phyloP scores from a whole-genome alignment of 2,888 invertebrate genomes.

The Cheilosia soror region DNA sequence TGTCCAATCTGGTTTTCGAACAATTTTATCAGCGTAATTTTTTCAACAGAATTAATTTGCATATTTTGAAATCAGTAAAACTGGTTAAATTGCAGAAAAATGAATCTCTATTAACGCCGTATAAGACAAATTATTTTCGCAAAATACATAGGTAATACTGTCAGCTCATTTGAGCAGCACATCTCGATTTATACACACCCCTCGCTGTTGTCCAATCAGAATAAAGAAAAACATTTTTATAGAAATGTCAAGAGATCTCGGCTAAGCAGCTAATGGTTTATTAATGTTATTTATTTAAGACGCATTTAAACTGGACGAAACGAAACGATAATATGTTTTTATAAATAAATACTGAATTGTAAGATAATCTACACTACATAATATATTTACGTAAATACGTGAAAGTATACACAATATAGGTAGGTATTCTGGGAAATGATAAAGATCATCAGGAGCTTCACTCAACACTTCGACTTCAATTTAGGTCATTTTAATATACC shows the following conservation, averaged over 20 bases:
- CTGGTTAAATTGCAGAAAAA: neutral
- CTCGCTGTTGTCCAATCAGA: slow-evolving; percentile 22
- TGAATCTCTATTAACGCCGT: neutral
- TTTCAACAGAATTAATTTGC: slow-evolving; percentile 9
- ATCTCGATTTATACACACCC: slow-evolving; percentile 27
- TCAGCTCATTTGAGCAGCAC: too few species aligned
- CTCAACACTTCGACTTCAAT: too few species aligned
- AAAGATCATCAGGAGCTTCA: too few species aligned
- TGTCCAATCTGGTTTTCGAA: slow-evolving; percentile 36
- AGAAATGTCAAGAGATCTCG: neutral
- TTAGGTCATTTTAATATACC: too few species aligned
- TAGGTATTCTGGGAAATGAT: too few species aligned
- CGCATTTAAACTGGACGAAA: slow-evolving; percentile 32
- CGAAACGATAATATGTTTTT: neutral
- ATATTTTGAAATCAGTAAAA: neutral
- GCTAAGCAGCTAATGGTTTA: neutral
- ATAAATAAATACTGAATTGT: neutral
- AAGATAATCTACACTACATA: too few species aligned
- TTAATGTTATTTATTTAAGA: slow-evolving; percentile 42
- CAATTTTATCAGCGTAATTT: neutral
- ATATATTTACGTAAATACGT: too few species aligned
- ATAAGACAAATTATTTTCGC: too few species aligned
- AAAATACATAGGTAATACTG: too few species aligned
- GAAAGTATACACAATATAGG: too few species aligned
- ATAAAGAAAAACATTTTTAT: too few species aligned